phyloP scores from a whole-genome alignment of 2,113 vertebrate species.

The Tachuris rubrigastra region DNA sequence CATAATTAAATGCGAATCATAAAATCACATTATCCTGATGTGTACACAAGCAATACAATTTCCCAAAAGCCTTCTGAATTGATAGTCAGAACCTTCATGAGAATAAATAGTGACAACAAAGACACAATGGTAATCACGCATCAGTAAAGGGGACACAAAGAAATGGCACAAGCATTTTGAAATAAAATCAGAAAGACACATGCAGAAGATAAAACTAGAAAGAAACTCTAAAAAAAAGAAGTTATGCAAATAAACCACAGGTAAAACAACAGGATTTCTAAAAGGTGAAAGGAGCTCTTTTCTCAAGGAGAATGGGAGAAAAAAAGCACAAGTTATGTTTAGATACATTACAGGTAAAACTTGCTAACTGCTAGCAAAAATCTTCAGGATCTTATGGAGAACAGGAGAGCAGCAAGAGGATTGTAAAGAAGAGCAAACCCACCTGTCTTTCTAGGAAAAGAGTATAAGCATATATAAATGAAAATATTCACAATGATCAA shows the following conservation, averaged over 20 bases:
- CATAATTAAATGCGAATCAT: fast-evolving
- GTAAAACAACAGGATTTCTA: neutral
- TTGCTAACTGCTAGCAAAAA: neutral
- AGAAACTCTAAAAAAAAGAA: neutral
- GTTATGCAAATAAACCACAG: neutral
- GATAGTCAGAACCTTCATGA: neutral
- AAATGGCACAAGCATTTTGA: neutral
- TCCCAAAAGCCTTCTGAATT: neutral
- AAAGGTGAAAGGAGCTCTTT: neutral
- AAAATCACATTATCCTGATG: neutral
- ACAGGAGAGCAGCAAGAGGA: neutral
- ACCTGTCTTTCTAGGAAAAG: neutral
- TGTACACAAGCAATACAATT: neutral
- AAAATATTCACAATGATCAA: neutral
- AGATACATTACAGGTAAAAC: neutral
- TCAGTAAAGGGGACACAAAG: neutral
- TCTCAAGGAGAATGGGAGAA: neutral
- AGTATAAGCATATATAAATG: neutral
- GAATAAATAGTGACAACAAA: neutral
- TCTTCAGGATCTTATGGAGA: neutral
- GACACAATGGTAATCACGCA: neutral
- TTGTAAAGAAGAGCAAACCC: neutral
- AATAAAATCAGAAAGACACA: neutral
- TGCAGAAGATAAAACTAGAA: neutral
- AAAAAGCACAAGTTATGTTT: neutral